Evolutionary conservation across 2,797 vertebrate species (phyloP), one percentile per base, ranked within the genome.

Genomic region (Gephyroberyx darwinii): DNA sequence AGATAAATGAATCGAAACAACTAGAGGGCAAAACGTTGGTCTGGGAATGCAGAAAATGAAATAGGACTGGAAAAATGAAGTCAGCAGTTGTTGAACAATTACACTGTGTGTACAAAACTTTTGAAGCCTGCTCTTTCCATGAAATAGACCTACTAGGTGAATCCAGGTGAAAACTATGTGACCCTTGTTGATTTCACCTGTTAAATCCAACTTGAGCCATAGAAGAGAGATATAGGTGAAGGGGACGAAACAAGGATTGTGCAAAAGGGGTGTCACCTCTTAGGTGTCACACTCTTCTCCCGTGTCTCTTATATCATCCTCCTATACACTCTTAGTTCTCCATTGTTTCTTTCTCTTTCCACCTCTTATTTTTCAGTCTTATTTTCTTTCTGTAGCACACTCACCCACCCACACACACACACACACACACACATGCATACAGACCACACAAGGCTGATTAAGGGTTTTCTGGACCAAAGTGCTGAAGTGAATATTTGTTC

Each of bases 1-100:
- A 74, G 50, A 56, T 20, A 65, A 48, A 71, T 78, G 20, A 63
- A 57, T 63, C 74, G 62, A 81, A 79, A 68, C 67, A 63, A 71
- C 37, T 48, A 69, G 58, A 62, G 43, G 61, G 67, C 31, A 57
- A 67, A 73, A 59, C 75, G 26, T 50, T 62, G 6, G 26, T 48
- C 47, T 22, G 31, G 67, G 51, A 69, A 50, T 55, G 63, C 54
- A 71, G 35, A 75, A 75, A 75, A 65, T 22, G 0, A 60, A 72
- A 48, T 50, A 61, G 22, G 45, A 5, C 22, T 0, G 41, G 16
- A 45, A 20, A 50, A 41, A 41, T 9, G 12, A 64, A 43, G 31
- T 71, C 26, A 22, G 39, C 41, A 53, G 41, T 7, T 65, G 17
- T 41, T 10, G 8, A 51, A 20, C 22, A 55, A n/a, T 51, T 1